These are phyloP conservation scores for Myotis brandtii DNA, from an alignment of 2,113 vertebrate species.

Conservation along the genomic window DNA sequence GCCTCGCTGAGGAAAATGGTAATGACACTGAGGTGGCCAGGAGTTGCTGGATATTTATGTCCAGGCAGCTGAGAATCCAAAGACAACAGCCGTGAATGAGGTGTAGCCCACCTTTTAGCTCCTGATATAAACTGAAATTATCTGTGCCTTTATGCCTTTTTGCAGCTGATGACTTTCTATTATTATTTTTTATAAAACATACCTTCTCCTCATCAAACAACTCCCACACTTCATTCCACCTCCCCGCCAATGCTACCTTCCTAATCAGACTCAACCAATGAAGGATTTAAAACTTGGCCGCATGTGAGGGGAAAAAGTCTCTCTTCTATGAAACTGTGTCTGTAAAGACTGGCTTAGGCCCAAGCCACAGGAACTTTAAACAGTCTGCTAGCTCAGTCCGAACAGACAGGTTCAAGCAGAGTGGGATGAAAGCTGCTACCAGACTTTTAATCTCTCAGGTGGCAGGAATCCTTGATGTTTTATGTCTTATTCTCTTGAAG, in stretches of 20 bases:
- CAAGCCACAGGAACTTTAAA: slow-evolving; percentile 87
- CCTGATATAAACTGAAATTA: neutral
- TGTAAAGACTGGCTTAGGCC: slow-evolving; percentile 78
- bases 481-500: slow-evolving; percentile 44
- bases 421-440: slow-evolving; percentile 76
- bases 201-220: neutral
- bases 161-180: neutral
- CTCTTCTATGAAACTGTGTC: slow-evolving; percentile 77
- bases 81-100: neutral
- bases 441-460: slow-evolving; percentile 78
- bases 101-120: neutral
- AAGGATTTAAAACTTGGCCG: slow-evolving; percentile 81
- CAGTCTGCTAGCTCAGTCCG: slow-evolving; percentile 78
- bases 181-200: neutral
- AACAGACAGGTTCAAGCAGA: slow-evolving; percentile 83
- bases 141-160: neutral
- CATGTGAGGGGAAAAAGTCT: slow-evolving; percentile 68
- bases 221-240: neutral
- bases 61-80: neutral
- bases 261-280: slow-evolving; percentile 68
- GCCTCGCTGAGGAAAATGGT: neutral
- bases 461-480: slow-evolving; percentile 68
- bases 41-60: neutral
- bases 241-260: slow-evolving; percentile 29
- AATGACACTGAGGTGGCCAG: fast-evolving